Evolutionary conservation across 2,113 vertebrate species (phyloP).

Genomic region (Pogona vitticeps): DNA sequence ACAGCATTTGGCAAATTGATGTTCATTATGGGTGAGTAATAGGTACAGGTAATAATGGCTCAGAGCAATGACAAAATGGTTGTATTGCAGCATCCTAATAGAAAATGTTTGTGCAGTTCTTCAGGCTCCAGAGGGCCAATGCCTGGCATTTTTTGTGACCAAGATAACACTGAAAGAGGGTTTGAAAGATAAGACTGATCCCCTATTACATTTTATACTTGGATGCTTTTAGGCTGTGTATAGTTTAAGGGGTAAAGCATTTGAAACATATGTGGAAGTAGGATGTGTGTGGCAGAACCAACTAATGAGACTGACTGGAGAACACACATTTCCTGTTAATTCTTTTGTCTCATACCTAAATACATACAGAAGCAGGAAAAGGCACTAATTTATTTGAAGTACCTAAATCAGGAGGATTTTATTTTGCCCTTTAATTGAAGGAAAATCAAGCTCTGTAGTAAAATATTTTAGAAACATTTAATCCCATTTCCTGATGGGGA

Average conservation of each 20-base stretch:
- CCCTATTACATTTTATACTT: neutral
- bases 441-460: slow-evolving; percentile 36
- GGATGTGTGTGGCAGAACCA: neutral
- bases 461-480: slow-evolving; percentile 40
- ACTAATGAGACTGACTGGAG: slow-evolving; percentile 50
- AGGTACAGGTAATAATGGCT: neutral
- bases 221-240: slow-evolving; percentile 34
- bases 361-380: slow-evolving; percentile 41
- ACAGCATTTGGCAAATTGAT: slow-evolving; percentile 29
- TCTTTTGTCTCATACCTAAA: slow-evolving; percentile 43
- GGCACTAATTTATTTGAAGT: slow-evolving; percentile 34
- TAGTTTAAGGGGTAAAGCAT: slow-evolving; percentile 15
- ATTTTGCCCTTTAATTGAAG: slow-evolving; percentile 35
- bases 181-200: neutral
- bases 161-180: neutral
- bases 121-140: neutral
- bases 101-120: neutral
- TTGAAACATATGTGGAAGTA: neutral
- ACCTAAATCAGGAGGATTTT: slow-evolving; percentile 32
- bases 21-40: neutral
- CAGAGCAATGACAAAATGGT: neutral
- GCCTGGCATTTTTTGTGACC: neutral
- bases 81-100: neutral
- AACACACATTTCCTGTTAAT: slow-evolving; percentile 50
- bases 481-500: slow-evolving; percentile 41